phyloP scores from a whole-genome alignment of 2,113 vertebrate species.

The Apodemus speciosus region DNA sequence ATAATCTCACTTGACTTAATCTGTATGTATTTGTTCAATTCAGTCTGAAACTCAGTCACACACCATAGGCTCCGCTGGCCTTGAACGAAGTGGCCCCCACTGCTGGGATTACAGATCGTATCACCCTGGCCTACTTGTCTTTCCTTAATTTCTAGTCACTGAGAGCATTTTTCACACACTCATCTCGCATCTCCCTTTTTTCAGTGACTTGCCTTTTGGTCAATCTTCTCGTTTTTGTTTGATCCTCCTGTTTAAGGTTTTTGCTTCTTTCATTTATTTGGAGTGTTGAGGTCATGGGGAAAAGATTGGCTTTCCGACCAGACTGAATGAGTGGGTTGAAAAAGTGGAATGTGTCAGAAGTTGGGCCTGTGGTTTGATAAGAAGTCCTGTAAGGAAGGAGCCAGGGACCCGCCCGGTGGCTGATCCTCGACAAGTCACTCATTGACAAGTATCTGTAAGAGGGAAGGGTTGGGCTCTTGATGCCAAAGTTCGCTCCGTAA shows the following conservation, averaged over 20 bases:
- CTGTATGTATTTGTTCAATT: not conserved
- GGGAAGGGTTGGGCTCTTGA: not conserved
- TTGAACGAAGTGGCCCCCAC: not conserved
- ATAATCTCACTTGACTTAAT: not conserved
- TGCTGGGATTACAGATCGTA: not conserved
- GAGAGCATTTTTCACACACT: constrained; percentile 42
- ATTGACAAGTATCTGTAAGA: constrained; percentile 27
- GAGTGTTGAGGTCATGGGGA: not conserved
- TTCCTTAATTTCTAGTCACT: constrained; percentile 9
- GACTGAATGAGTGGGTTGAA: not conserved
- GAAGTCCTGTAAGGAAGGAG: not conserved
- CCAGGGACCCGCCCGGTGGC: not conserved
- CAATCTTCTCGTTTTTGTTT: constrained; percentile 32
- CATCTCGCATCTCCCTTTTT: constrained; percentile 5
- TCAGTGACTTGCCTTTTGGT: constrained; percentile 25
- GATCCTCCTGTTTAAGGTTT: constrained; percentile 16
- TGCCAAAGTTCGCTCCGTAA: constrained; percentile 21
- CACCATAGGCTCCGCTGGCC: not conserved
- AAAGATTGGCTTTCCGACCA: not conserved
- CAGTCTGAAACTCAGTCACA: not conserved
- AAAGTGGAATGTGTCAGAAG: not conserved
- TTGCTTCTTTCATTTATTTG: constrained; percentile 12
- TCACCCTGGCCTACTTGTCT: not conserved
- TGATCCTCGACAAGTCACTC: constrained; percentile 29
- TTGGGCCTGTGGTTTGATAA: constrained; percentile 7